Evolutionary conservation across 2,888 invertebrate species (phyloP), one percentile per base, ranked within the genome.

Genomic region (Lottia scabra): DNA sequence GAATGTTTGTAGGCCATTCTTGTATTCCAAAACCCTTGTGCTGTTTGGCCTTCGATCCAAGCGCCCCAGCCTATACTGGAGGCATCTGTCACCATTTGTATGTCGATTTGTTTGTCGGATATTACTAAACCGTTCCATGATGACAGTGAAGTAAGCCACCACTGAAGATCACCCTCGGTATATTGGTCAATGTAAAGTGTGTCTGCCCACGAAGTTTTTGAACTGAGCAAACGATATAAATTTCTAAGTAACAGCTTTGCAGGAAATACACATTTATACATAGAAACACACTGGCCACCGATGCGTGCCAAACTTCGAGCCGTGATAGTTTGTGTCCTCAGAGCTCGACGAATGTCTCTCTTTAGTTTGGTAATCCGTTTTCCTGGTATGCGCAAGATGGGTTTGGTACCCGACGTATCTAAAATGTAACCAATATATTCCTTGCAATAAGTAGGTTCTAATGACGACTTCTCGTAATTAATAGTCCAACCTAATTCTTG

Each of bases 91-190:
- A 44, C 23, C 27, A 69, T 12, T 44, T 69, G 69, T 26, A 63
- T 0, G 3, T 69, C 63, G 19, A 63, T 63, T 13, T 6, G 3
- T 13, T 38, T 63, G 19, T 56, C n/a, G n/a, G 8, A 15, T n/a
- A 69, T 44, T 15, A 45, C 26, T 16, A 23, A n/a, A n/a, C 69
- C 69, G 23, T 70, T 70, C 69, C 69, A 70, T 65, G n/a, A 46
- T 10, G 44, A 43, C 13, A 70, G 16, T 8, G 69, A 44, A 2
- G 64, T 26, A 64, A 63, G 30, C 69, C 65, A 65, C 69, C 69
- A 70, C 10, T 63, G 43, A 19, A 70, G 45, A 45, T 70, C 69
- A 27, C 46, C 27, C 15, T 63, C 63, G 13, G 69, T 64, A 19
- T 45, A 12, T 38, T 30, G 16, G 26, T 70, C 69, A 23, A 70